phyloP scores from a whole-genome alignment of 2,113 vertebrate species.

The Mixornis gularis region DNA sequence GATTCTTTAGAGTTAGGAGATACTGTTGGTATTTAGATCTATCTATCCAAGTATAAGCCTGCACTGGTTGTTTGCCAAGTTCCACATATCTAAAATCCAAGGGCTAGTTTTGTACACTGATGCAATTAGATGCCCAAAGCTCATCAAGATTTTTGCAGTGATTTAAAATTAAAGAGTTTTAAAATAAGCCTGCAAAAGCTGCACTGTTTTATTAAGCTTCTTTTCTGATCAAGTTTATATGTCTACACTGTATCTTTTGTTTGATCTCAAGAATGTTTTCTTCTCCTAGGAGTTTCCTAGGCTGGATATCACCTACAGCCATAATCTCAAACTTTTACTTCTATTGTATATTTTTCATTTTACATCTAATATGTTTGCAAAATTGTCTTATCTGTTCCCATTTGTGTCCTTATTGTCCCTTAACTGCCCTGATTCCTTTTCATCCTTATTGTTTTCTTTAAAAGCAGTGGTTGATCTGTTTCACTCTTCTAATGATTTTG shows the following conservation, averaged over 20 bases:
- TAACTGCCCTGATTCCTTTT: background rate
- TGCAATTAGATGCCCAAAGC: background rate
- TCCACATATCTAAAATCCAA: background rate
- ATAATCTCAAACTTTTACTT: background rate
- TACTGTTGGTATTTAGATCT: background rate
- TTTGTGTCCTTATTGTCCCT: background rate
- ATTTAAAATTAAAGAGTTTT: background rate
- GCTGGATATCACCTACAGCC: background rate
- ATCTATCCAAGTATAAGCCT: background rate
- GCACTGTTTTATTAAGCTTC: background rate
- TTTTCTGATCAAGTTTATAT: background rate
- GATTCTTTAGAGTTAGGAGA: background rate
- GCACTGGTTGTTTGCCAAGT: background rate
- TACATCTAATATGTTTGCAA: background rate
- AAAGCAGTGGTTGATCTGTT: background rate
- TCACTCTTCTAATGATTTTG: background rate
- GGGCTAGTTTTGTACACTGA: background rate
- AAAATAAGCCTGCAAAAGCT: background rate
- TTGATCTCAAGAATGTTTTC: background rate
- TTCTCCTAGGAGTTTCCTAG: background rate
- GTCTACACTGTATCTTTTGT: background rate
- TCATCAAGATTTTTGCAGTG: background rate
- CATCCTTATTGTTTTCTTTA: background rate
- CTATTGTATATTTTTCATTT: background rate
- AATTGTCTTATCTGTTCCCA: background rate